A percentile compares a stretch with the other conserved stretches of the same genome.
These are phyloP conservation scores for Chaetodon auriga DNA, from an alignment of 2,113 vertebrate species.

Conservation along the genomic window DNA sequence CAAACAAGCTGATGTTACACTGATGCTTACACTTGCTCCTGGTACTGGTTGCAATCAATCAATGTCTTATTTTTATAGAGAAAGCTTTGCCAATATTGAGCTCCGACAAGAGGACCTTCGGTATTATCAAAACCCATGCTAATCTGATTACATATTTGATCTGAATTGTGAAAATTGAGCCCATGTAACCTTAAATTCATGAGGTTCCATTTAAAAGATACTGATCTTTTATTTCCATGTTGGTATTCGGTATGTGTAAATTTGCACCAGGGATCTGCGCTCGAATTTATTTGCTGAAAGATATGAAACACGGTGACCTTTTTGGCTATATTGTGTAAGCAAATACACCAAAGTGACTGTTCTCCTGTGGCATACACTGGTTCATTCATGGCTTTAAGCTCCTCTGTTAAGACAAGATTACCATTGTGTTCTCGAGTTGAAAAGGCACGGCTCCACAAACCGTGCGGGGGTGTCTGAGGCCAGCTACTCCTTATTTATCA, in stretches of 20 bases:
- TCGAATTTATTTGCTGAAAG: conserved; percentile 23
- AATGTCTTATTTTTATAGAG: background rate
- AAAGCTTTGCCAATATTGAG: background rate
- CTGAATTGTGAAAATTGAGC: background rate
- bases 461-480: conserved; percentile 55
- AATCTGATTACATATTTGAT: background rate
- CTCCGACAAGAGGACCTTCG: background rate
- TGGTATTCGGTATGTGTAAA: background rate
- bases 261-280: background rate
- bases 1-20: background rate
- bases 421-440: conserved; percentile 64
- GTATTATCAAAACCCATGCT: background rate
- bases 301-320: conserved; percentile 43
- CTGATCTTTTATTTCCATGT: background rate
- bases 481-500: conserved; percentile 75
- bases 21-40: background rate
- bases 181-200: background rate
- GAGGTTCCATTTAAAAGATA: background rate
- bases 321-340: conserved; percentile 29
- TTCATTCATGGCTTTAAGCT: conserved; percentile 65
- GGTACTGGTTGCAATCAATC: background rate
- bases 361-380: conserved; percentile 38
- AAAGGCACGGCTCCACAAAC: conserved; percentile 64
- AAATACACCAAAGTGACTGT: conserved; percentile 31
- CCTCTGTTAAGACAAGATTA: conserved; percentile 65